Percentiles rank a stretch among this genome's conserved stretches.
Conservation (phyloP, 2,888 invertebrate species). For the Piscicola geometra region DNA sequence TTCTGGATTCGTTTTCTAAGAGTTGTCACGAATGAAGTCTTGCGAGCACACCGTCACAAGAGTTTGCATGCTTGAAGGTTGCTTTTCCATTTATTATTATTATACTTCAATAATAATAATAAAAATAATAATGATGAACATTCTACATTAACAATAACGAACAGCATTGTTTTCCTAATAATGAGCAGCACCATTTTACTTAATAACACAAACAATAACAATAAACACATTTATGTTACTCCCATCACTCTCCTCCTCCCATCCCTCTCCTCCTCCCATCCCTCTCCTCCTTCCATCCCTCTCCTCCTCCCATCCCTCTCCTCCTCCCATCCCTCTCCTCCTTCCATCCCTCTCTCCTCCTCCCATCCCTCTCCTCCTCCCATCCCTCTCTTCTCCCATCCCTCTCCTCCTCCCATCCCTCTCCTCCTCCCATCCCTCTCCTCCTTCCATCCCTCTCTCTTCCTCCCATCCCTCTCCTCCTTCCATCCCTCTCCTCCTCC, state of each 20-base stretch:
- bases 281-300: slow-evolving; percentile 7
- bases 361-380: slow-evolving; percentile 14
- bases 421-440: too few species aligned
- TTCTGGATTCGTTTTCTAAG: too few species aligned
- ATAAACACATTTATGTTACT: background rate
- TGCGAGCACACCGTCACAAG: too few species aligned
- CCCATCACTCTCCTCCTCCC: background rate
- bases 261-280: slow-evolving; percentile 5
- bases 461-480: too few species aligned
- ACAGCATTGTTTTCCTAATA: background rate
- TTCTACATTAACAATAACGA: background rate
- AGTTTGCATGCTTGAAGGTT: too few species aligned
- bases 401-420: too few species aligned
- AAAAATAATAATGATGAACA: too few species aligned
- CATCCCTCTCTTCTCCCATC: background rate
- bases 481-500: too few species aligned
- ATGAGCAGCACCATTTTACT: background rate
- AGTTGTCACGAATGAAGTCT: too few species aligned
- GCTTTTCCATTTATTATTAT: too few species aligned
- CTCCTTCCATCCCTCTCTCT: too few species aligned
- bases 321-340: background rate
- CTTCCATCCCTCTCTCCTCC: background rate
- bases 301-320: background rate
- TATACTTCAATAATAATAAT: too few species aligned
- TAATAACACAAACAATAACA: background rate